Evolutionary conservation across 2,797 vertebrate genomes (phyloP).

Genomic region (Pseudochaenichthys georgianus): DNA sequence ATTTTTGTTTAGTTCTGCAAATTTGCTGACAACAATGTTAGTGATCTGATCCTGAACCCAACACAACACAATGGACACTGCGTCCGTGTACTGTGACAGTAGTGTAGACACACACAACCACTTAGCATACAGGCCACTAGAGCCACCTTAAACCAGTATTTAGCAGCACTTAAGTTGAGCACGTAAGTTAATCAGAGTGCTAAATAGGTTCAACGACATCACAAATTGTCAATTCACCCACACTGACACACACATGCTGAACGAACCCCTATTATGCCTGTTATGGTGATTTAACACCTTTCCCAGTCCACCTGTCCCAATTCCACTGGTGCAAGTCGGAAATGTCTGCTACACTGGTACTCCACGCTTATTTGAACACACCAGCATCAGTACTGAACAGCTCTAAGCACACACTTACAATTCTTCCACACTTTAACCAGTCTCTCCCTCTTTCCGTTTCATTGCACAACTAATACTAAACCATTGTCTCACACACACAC

Average conservation of each 20-base stretch:
- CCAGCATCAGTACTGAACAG: constrained; percentile 12
- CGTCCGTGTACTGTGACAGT: background rate
- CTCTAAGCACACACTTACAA: background rate
- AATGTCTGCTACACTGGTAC: constrained; percentile 18
- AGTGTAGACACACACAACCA: background rate
- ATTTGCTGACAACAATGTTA: constrained; percentile 3
- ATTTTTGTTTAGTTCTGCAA: background rate
- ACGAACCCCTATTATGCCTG: background rate
- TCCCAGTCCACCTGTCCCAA: constrained; percentile 13
- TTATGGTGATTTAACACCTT: background rate
- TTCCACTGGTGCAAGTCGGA: constrained; percentile 16
- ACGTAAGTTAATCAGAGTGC: constrained; percentile 48
- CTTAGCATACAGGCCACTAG: constrained; percentile 2
- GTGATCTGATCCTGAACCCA: background rate
- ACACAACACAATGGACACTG: constrained; percentile 5
- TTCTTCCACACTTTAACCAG: background rate
- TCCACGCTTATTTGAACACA: constrained; percentile 23
- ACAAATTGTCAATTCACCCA: constrained; percentile 31
- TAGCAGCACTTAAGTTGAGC: constrained; percentile 5
- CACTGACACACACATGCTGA: constrained; percentile 18
- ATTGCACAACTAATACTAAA: background rate
- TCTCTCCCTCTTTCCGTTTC: constrained; percentile 3
- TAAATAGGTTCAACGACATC: constrained; percentile 33
- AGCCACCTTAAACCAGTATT: constrained; percentile 20
- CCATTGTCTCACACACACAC: background rate